Evolutionary conservation across 2,113 vertebrate genomes (phyloP).

Genomic region (Xenopus borealis): DNA sequence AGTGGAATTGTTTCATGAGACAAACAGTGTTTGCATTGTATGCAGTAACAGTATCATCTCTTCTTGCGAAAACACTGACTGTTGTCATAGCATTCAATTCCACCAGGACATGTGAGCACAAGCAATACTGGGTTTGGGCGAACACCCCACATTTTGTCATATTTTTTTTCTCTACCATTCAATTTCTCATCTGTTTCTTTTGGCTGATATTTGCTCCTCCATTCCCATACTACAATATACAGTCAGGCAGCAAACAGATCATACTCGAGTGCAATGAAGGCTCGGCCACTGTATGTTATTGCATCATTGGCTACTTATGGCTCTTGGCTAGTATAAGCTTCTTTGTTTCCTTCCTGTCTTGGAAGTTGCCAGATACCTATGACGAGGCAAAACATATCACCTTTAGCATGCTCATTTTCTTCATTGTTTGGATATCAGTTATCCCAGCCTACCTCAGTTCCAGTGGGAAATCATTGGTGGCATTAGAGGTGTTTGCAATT

Average conservation of each 20-base stretch:
- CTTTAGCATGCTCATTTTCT: background rate
- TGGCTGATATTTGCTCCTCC: slow-evolving; percentile 26
- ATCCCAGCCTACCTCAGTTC: background rate
- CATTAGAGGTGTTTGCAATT: slow-evolving; percentile 8
- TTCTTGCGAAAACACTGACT: slow-evolving; percentile 28
- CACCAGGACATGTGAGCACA: background rate
- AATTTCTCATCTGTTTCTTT: slow-evolving; percentile 18
- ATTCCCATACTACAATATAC: background rate
- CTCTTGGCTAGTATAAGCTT: slow-evolving; percentile 17
- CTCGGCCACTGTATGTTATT: slow-evolving; percentile 13
- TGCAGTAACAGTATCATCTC: slow-evolving; percentile 20
- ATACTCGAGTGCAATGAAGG: slow-evolving; percentile 24
- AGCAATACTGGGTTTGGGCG: slow-evolving; percentile 1
- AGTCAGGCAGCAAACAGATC: background rate
- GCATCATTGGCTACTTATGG: slow-evolving; percentile 15
- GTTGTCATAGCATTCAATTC: slow-evolving; percentile 34
- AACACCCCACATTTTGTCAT: slow-evolving; percentile 2
- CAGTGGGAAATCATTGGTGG: background rate
- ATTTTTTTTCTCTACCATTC: background rate
- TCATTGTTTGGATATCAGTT: background rate
- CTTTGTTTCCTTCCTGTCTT: slow-evolving; percentile 1
- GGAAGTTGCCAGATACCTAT: slow-evolving; percentile 19
- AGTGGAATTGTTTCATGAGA: slow-evolving; percentile 26
- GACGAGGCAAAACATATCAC: slow-evolving; percentile 10
- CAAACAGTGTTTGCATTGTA: slow-evolving; percentile 29